These are phyloP conservation scores for Zingel zingel DNA, from an alignment of 2,113 vertebrate genomes.

Conservation along the genomic window DNA sequence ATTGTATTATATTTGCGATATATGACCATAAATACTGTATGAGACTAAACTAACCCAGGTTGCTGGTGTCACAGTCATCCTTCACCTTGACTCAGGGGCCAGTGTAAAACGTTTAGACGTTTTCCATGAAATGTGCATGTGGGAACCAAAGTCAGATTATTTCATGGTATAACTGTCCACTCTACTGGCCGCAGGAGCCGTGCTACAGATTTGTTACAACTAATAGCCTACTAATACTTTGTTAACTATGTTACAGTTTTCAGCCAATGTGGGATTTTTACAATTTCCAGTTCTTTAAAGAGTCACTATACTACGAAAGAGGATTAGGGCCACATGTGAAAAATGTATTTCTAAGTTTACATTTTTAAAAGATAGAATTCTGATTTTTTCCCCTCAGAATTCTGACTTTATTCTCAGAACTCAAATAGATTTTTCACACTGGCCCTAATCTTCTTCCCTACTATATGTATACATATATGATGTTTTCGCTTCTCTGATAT, in stretches of 20 bases:
- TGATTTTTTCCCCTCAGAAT: too few relatives aligned
- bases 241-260: not conserved
- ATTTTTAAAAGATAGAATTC: too few relatives aligned
- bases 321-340: too few relatives aligned
- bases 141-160: not conserved
- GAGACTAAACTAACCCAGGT: not conserved
- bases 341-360: too few relatives aligned
- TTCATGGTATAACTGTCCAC: not conserved
- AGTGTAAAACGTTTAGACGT: not conserved
- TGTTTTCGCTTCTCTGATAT: not conserved
- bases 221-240: too few relatives aligned
- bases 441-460: too few relatives aligned
- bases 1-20: not conserved
- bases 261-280: not conserved
- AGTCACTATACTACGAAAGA: not conserved
- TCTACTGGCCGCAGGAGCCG: not conserved
- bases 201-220: not conserved
- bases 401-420: too few relatives aligned
- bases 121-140: not conserved
- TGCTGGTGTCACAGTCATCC: not conserved
- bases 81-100: not conserved
- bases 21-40: not conserved
- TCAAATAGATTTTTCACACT: too few relatives aligned
- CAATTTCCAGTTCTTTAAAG: not conserved
- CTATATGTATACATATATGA: too few relatives aligned